A percentile compares a stretch with the other conserved stretches of the same genome.
phyloP scores from a whole-genome alignment of 2,888 invertebrate genomes.

The Macaria notata region DNA sequence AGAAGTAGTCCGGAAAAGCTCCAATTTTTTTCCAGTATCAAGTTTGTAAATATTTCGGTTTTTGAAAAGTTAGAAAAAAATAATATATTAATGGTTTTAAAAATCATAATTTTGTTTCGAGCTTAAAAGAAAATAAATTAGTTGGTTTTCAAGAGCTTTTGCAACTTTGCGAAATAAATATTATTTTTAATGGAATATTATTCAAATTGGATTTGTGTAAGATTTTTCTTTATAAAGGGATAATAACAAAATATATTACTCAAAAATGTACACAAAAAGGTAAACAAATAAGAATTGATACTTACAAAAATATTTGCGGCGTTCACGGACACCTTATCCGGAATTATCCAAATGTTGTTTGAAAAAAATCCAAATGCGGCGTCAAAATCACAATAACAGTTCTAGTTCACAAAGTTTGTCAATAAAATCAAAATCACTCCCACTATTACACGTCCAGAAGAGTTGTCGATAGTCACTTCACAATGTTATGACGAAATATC shows the following conservation, averaged over 20 bases:
- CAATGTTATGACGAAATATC: conserved; percentile 79
- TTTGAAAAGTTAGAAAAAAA: too few relatives aligned
- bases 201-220: conserved; percentile 14
- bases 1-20: too few relatives aligned
- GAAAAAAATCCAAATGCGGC: conserved; percentile 66
- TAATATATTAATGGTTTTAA: too few relatives aligned
- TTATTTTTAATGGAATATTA: too few relatives aligned
- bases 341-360: conserved; percentile 78
- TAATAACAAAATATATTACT: conserved; percentile 6
- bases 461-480: conserved; percentile 73
- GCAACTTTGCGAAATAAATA: too few relatives aligned
- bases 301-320: conserved; percentile 81
- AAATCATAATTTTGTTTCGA: too few relatives aligned
- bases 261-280: conserved; percentile 16
- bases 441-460: conserved; percentile 73
- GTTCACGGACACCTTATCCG: conserved; percentile 67
- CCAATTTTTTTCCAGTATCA: too few relatives aligned
- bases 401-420: conserved; percentile 57
- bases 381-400: conserved; percentile 52
- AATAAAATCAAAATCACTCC: conserved; percentile 60
- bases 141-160: too few relatives aligned
- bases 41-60: too few relatives aligned
- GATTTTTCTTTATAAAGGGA: conserved; percentile 3
- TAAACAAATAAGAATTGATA: conserved; percentile 44
- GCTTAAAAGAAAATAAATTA: too few relatives aligned